phyloP scores from a whole-genome alignment of 2,797 vertebrate genomes.

The Manis pentadactyla region DNA sequence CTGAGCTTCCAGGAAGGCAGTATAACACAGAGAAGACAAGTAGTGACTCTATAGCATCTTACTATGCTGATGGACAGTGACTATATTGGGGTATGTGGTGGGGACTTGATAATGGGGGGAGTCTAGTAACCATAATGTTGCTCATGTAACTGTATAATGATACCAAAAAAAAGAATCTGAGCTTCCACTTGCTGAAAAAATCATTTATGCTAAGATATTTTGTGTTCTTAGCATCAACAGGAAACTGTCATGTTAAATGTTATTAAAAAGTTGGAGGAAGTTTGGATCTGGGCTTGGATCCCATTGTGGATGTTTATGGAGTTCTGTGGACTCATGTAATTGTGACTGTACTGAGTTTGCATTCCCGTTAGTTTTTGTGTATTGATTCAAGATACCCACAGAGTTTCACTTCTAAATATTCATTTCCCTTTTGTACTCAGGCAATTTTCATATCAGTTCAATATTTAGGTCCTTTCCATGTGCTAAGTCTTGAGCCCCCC shows the following conservation, averaged over 20 bases:
- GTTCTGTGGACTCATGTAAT: neutral
- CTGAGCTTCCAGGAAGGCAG: neutral
- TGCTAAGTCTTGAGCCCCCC: neutral
- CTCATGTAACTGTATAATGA: no score
- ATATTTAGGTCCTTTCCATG: neutral
- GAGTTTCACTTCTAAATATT: constrained; percentile 14
- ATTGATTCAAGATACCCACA: neutral
- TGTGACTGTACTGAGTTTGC: neutral
- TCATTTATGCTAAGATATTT: neutral
- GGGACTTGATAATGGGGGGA: no score
- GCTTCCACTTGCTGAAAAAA: neutral
- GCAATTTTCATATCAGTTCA: neutral
- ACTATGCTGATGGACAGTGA: no score
- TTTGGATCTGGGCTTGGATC: neutral
- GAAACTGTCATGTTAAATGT: neutral
- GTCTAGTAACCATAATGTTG: no score
- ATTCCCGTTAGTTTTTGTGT: neutral
- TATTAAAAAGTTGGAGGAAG: neutral
- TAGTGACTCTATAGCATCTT: no score
- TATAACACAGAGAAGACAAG: no score
- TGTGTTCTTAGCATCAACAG: neutral
- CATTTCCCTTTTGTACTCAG: neutral
- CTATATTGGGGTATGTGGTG: no score
- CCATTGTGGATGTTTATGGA: neutral
- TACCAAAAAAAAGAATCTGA: neutral